phyloP scores from a whole-genome alignment of 2,113 vertebrate species.

The Strigops habroptila region DNA sequence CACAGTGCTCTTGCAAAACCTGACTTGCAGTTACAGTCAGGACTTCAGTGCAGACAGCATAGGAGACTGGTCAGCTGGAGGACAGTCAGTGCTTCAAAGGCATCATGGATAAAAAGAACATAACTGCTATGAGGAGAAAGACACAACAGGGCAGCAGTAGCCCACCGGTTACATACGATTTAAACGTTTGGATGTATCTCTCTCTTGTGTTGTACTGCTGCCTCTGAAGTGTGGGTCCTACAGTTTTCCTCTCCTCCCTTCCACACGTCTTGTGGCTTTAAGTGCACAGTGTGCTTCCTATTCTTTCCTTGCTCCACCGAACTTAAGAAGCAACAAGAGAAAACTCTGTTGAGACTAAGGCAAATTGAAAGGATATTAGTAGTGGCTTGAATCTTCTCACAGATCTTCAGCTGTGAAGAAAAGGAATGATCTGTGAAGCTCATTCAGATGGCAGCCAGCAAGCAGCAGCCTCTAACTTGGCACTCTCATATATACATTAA shows the following conservation, averaged over 20 bases:
- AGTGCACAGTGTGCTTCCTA: conserved; percentile 18
- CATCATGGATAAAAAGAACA: background rate
- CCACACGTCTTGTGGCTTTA: background rate
- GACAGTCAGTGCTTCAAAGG: conserved; percentile 28
- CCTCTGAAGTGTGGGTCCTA: conserved; percentile 21
- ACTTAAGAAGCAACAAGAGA: conserved; percentile 27
- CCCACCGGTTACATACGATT: background rate
- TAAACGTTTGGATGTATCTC: background rate
- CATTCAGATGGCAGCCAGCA: background rate
- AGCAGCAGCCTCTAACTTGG: background rate
- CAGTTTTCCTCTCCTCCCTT: background rate
- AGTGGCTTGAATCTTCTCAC: background rate
- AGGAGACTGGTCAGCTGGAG: conserved; percentile 20
- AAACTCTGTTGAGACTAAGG: conserved; percentile 35
- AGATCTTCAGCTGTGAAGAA: background rate
- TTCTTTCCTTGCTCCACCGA: conserved; percentile 5
- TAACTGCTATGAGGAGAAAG: background rate
- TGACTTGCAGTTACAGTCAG: background rate
- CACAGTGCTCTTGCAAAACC: background rate
- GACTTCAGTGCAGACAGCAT: background rate
- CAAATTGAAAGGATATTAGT: conserved; percentile 31
- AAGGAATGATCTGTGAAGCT: background rate
- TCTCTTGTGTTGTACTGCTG: background rate
- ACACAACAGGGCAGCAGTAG: conserved; percentile 19
- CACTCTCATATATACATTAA: background rate